Conservation (phyloP, 2,888 invertebrate genomes). For the Drosophila yooni region DNA sequence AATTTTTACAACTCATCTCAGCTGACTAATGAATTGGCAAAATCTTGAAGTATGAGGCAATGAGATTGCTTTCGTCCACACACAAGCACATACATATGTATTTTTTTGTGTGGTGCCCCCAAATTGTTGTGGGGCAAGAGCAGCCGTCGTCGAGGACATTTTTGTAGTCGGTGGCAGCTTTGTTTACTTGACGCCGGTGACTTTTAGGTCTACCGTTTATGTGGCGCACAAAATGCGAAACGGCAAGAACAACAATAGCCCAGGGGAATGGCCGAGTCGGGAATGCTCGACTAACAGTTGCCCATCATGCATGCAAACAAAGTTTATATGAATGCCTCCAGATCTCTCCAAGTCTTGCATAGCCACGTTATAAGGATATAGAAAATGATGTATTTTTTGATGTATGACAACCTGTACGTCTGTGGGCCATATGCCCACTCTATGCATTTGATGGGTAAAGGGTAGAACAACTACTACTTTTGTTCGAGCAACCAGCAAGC, state of each 20-base stretch:
- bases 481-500: slow-evolving; percentile 14
- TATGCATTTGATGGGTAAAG: neutral
- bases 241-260: slow-evolving; percentile 37
- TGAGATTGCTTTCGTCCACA: neutral
- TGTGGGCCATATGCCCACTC: neutral
- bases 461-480: slow-evolving; percentile 20
- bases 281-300: neutral
- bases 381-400: neutral
- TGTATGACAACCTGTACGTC: neutral
- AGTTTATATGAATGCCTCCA: neutral
- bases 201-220: slow-evolving; percentile 69
- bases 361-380: neutral
- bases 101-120: slow-evolving; percentile 37
- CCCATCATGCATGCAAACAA: neutral
- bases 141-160: slow-evolving; percentile 41
- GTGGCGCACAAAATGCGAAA: slow-evolving; percentile 62
- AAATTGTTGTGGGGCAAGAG: slow-evolving; percentile 7
- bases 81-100: neutral
- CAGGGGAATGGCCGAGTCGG: neutral
- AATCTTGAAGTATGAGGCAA: neutral
- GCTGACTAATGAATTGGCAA: neutral
- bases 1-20: neutral
- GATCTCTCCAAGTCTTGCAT: neutral
- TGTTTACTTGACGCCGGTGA: slow-evolving; percentile 72
- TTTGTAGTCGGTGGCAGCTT: slow-evolving; percentile 36